Evolutionary conservation across 2,888 invertebrate species (phyloP).

Genomic region (Incurvaria masculella): DNA sequence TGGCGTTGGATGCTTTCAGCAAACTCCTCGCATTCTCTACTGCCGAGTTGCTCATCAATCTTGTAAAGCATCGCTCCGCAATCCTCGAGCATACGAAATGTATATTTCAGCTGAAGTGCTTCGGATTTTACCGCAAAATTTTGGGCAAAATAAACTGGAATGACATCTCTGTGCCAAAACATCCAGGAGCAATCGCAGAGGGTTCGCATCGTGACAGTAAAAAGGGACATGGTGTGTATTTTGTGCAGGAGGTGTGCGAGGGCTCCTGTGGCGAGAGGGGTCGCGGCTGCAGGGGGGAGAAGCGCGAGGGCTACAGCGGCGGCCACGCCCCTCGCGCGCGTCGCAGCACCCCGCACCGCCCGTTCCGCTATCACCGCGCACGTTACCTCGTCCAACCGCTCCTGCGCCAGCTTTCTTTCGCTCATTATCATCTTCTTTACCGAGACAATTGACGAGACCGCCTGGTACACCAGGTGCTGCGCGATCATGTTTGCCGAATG

Average conservation of each 20-base stretch:
- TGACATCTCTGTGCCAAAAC: slow-evolving; percentile 76
- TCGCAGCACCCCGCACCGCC: slow-evolving; percentile 61
- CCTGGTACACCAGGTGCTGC: slow-evolving; percentile 77
- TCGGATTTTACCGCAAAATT: slow-evolving; percentile 65
- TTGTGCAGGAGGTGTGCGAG: slow-evolving; percentile 62
- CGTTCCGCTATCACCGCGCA: slow-evolving; percentile 72
- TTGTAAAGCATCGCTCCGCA: slow-evolving; percentile 34
- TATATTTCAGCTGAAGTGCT: slow-evolving; percentile 56
- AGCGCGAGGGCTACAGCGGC: slow-evolving; percentile 67
- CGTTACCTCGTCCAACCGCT: slow-evolving; percentile 63
- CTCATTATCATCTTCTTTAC: slow-evolving; percentile 66
- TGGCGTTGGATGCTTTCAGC: slow-evolving; percentile 33
- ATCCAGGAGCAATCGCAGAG: slow-evolving; percentile 75
- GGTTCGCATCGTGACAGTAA: slow-evolving; percentile 54
- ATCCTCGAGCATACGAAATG: slow-evolving; percentile 45
- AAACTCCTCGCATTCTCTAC: slow-evolving; percentile 32
- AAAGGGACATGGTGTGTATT: slow-evolving; percentile 60
- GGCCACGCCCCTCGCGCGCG: slow-evolving; percentile 61
- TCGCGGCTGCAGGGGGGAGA: slow-evolving; percentile 57
- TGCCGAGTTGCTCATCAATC: slow-evolving; percentile 31
- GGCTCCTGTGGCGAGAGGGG: slow-evolving; percentile 61
- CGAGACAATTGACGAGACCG: slow-evolving; percentile 61
- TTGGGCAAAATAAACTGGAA: slow-evolving; percentile 74
- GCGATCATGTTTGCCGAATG: slow-evolving; percentile 72
- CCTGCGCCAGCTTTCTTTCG: slow-evolving; percentile 62